A percentile compares a stretch with the other conserved stretches of the same genome.
Conservation (phyloP, 2,797 vertebrate genomes). For the Propithecus perrieri region DNA sequence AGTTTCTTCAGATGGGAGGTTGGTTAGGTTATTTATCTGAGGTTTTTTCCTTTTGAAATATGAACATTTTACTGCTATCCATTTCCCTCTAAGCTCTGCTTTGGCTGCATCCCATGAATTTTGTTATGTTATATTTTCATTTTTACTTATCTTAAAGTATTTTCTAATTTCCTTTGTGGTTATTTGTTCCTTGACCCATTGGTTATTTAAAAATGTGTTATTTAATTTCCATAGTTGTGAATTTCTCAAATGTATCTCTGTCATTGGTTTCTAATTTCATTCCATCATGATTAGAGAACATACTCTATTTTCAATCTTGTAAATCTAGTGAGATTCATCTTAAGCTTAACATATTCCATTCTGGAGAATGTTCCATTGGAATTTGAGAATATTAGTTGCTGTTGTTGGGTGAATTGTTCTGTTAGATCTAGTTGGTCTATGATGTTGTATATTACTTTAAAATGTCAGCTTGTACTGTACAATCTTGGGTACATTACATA, state of each 20-base stretch:
- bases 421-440: background rate
- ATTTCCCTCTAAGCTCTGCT: background rate
- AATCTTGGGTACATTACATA: background rate
- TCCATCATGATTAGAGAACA: background rate
- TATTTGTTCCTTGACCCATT: conserved; percentile 17
- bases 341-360: background rate
- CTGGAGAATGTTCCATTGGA: background rate
- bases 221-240: background rate
- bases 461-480: background rate
- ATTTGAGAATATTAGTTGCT: background rate
- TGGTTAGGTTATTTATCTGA: background rate
- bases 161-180: background rate
- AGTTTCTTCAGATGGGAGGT: background rate
- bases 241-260: conserved; percentile 17
- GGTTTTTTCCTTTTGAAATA: background rate
- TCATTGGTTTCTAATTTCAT: background rate
- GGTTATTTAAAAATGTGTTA: background rate
- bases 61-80: background rate
- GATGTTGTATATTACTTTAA: background rate
- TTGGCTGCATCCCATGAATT: background rate
- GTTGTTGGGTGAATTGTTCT: background rate
- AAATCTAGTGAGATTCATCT: conserved; percentile 15
- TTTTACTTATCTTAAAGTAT: background rate
- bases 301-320: conserved; percentile 19
- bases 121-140: background rate